Evolutionary conservation across 2,888 invertebrate genomes (phyloP), one percentile per base, ranked within the genome.

Genomic region (Lepidonotus clava): DNA sequence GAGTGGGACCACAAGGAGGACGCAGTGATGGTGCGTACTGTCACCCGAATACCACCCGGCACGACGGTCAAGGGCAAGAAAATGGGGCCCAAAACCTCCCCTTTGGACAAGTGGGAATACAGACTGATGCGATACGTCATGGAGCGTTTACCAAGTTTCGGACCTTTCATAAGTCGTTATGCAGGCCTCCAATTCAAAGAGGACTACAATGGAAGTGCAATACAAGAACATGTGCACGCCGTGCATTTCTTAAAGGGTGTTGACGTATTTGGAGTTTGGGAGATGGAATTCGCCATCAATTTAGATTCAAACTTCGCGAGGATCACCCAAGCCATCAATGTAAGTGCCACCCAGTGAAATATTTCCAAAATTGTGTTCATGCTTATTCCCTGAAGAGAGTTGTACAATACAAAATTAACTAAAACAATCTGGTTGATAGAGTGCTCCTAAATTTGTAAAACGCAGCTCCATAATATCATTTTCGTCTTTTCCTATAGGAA

Each of bases 1-100:
- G 67, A 67, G 28, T 67, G 67, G 67, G 28, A 28, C 36, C 67
- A n/a, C n/a, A 28, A 28, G 4, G 67, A 67, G n/a, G 67, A 67
- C 14, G 28, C 18, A 4, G 67, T 67, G 14, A 28, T n/a, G 67
- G 67, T 67, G 5, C 32, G 67, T 18, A 67, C 36, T 28, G 36
- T 67, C 5, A 67, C 32, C 21, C 18, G 14, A 2, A 32, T 32
- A 11, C 34, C 32, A 67, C 32, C 32, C 28, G 67, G 34, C 18
- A 2, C 34, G 18, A 36, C 8, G 28, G n/a, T 67, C 36, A 67
- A 11, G 24, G 67, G 67, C 53, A 53, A 18, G 53, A 53, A 53
- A 53, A 53, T n/a, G 11, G 53, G 11, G 21, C 2, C 11, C 53
- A 53, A n/a, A 18, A 53, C 18, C 21, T 53, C 53, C 53, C 53